phyloP scores from a whole-genome alignment of 2,797 vertebrate species.

The Tympanoctomys barrerae region DNA sequence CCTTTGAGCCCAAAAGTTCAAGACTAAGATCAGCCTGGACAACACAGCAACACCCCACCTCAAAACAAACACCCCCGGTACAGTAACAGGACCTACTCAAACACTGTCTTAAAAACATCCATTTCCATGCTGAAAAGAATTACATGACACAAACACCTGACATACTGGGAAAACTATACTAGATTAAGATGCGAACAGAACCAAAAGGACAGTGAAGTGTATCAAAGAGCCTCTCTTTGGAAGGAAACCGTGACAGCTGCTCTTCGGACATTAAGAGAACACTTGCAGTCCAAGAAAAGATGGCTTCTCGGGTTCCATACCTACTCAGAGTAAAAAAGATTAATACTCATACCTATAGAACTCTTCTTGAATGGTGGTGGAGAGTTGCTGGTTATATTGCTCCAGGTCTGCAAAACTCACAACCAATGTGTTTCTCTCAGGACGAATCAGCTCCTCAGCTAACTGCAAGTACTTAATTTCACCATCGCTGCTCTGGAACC shows the following conservation, averaged over 20 bases:
- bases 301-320: not conserved
- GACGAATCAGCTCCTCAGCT: constrained; percentile 97
- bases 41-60: not conserved
- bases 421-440: constrained; percentile 96
- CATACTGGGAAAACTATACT: not conserved
- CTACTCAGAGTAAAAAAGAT: constrained; percentile 28
- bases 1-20: not conserved
- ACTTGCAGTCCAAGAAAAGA: not conserved
- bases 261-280: constrained; percentile 15
- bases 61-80: not conserved
- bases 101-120: constrained; percentile 9
- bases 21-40: not conserved
- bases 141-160: not conserved
- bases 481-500: constrained; percentile 95
- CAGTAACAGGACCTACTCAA: not conserved
- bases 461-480: constrained; percentile 96
- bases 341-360: constrained; percentile 94
- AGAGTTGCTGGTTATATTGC: constrained; percentile 98
- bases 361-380: constrained; percentile 98
- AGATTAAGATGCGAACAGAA: not conserved
- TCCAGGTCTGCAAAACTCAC: constrained; percentile 97
- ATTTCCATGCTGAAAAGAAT: not conserved
- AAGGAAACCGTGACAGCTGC: not conserved
- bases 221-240: not conserved
- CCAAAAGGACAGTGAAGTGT: constrained; percentile 2